A percentile compares a stretch with the other conserved stretches of the same genome.
Conservation (phyloP, 2,888 invertebrate genomes). For the Clunio marinus region DNA sequence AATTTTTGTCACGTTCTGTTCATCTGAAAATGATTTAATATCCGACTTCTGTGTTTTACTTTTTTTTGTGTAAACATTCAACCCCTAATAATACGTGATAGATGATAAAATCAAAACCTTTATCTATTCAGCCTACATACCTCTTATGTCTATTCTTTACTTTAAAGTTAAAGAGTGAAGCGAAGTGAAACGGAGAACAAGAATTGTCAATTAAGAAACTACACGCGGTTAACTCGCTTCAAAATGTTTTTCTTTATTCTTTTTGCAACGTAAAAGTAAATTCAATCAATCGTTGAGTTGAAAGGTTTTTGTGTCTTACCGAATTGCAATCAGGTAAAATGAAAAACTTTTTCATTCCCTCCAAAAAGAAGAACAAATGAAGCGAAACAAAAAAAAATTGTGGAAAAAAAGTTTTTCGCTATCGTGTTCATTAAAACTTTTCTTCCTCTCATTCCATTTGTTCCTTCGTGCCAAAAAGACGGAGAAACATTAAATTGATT, state of each 20-base stretch:
- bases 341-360: conserved; percentile 17
- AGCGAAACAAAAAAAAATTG: conserved; percentile 13
- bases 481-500: conserved; percentile 30
- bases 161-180: no score
- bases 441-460: no score
- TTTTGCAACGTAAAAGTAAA: not conserved
- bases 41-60: conserved; percentile 12
- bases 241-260: no score
- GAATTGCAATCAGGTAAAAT: conserved; percentile 7
- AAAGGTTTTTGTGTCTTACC: not conserved
- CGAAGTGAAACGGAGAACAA: no score
- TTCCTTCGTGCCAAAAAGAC: not conserved
- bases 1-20: conserved; percentile 20
- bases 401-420: not conserved
- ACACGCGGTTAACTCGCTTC: no score
- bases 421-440: conserved; percentile 27
- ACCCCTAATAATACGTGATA: conserved; percentile 20
- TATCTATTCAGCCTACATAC: no score
- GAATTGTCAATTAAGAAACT: no score
- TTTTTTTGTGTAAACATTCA: conserved; percentile 19
- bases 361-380: conserved; percentile 13
- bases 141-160: no score
- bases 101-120: not conserved
- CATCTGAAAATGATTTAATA: conserved; percentile 28
- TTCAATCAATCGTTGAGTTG: not conserved